Base-by-base conservation (phyloP, 2,113 vertebrate genomes). In the Malurus melanocephalus region DNA sequence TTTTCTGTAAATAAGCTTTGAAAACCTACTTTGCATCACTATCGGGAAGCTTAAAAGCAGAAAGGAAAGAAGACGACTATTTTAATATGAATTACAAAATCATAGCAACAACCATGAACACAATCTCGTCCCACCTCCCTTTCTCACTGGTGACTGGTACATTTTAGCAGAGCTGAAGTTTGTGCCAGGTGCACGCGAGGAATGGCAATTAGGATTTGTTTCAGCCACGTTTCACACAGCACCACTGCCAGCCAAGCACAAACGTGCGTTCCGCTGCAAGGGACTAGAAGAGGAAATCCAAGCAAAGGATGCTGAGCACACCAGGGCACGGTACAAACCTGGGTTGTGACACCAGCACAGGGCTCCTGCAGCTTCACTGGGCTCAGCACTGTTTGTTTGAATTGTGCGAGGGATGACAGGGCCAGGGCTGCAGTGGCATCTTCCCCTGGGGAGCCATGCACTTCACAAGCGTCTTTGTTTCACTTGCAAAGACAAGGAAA, bases 131-230 rank as follows among this genome's bases (percentile, higher is more conserved):
- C 30, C 49, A 27, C 19, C 48, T 19, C 23, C 51, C 6, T 9
- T 22, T 92, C 66, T 83, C 40, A 30, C 21, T 56, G 28, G 66
- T 45, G 30, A 32, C 67, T 74, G 19, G n/a, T 56, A 24, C 16
- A 21, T 86, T 79, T 59, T 40, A 71, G 74, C 6, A 27, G 35
- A 19, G 48, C 33, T 76, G 59, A 65, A 15, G 43, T 71, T 77
- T 66, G 74, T 76, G 83, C 83, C 57, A 85, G 80, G 60, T 55
- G 59, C 80, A 64, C 1, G 1, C 16, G 23, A 73, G 65, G 84
- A 83, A 90, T 64, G 59, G 43, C 62, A 76, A 89, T 64, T 42
- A 80, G 73, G 49, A 52, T 72, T 80, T 87, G 65, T 59, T 90
- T 85, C 68, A 88, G 79, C 21, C 6, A 2, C 1, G 2, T 82